phyloP scores from a whole-genome alignment of 2,797 vertebrate genomes.

The Chloroceryle amazona region DNA sequence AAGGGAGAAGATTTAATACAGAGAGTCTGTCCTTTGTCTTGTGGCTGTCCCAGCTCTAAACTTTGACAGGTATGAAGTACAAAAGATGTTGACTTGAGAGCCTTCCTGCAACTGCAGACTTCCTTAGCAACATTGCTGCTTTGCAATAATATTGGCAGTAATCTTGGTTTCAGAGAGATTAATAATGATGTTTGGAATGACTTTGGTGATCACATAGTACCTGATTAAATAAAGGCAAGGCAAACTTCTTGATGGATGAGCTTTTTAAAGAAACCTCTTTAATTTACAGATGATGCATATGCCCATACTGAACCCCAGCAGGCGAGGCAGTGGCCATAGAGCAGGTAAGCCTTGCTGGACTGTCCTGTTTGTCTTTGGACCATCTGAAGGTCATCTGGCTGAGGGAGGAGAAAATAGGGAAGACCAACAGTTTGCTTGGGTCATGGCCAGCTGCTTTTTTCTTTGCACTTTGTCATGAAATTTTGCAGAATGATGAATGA shows the following conservation, averaged over 20 bases:
- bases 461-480: not conserved
- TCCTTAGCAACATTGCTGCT: not conserved
- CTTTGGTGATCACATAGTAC: not conserved
- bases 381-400: not conserved
- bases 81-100: not conserved
- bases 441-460: not conserved
- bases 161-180: not conserved
- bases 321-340: not conserved
- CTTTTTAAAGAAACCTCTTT: not conserved
- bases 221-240: not conserved
- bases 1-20: too few species aligned
- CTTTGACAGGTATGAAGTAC: not conserved
- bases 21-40: not conserved
- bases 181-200: not conserved
- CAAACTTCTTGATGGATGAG: not conserved
- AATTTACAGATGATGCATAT: not conserved
- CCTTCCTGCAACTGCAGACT: not conserved
- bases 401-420: not conserved
- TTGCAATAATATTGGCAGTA: not conserved
- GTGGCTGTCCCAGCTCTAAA: not conserved
- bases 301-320: not conserved
- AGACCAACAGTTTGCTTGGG: not conserved
- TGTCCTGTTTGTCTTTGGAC: not conserved
- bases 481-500: not conserved
- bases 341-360: constrained; percentile 10